Evolutionary conservation across 2,113 vertebrate genomes (phyloP).

Genomic region (Martes martes): DNA sequence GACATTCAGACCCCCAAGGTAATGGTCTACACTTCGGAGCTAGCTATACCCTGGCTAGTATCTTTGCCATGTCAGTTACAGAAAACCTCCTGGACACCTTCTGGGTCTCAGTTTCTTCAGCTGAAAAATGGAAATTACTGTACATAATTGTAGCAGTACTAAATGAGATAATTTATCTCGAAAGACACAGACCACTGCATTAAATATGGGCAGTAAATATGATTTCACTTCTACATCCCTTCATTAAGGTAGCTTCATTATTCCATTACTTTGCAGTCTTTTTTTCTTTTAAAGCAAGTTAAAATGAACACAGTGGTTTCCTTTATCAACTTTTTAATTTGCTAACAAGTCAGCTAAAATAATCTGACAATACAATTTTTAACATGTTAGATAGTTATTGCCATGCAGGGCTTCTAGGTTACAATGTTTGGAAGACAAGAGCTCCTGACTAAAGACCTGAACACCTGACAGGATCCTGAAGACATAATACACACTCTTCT

Average conservation of each 20-base stretch:
- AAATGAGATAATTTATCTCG: background rate
- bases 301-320: background rate
- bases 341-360: background rate
- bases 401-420: background rate
- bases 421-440: background rate
- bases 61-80: background rate
- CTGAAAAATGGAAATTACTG: background rate
- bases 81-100: background rate
- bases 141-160: background rate
- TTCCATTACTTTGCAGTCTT: background rate
- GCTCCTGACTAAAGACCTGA: background rate
- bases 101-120: background rate
- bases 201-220: background rate
- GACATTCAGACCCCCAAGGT: background rate
- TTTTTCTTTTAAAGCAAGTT: background rate
- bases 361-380: background rate
- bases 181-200: background rate
- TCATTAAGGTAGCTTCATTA: background rate
- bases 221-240: background rate
- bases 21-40: background rate
- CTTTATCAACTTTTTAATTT: background rate
- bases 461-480: background rate
- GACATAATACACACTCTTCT: background rate
- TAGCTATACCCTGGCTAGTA: background rate
- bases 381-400: background rate